Evolutionary conservation across 2,888 invertebrate species (phyloP), one percentile per base, ranked within the genome.

Genomic region (Lottia gigantea): DNA sequence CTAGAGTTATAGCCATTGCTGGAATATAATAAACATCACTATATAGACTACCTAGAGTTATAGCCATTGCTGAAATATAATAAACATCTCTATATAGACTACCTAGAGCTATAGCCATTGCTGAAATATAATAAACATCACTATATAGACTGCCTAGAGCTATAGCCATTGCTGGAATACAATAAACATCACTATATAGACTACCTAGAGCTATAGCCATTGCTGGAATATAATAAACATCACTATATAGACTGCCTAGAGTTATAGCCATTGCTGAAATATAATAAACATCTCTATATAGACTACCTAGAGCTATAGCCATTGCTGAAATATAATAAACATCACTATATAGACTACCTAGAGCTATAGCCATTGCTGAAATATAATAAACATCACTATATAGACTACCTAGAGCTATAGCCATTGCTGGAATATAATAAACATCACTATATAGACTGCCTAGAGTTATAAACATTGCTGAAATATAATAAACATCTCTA

Each of bases 111-210:
- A 87, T 79, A 19, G 87, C 87, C 81, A n/a, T n/a, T n/a, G n/a
- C n/a, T n/a, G n/a, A n/a, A n/a, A n/a, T n/a, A n/a, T n/a, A n/a
- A n/a, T n/a, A n/a, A n/a, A n/a, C 83, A 66, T 84, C 85, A 72
- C 83, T 84, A 76, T 87, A 87, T 67, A 87, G 80, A 75, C 86
- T 85, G 47, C 87, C 86, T 0, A 87, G 82, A 45, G 86, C 83
- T 64, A 87, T 79, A 19, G 87, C 87, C 81, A n/a, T n/a, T n/a
- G n/a, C n/a, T n/a, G n/a, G n/a, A n/a, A n/a, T n/a, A n/a, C n/a
- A n/a, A n/a, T n/a, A n/a, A n/a, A n/a, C 83, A 66, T 84, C 85
- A 72, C 83, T 84, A 76, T 87, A 87, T 67, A 87, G 80, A 75
- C 86, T 85, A 55, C 87, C 86, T 0, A 87, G 82, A 45, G 86